These are phyloP conservation scores for Geotrypetes seraphini DNA, from an alignment of 2,797 vertebrate genomes.

Conservation along the genomic window DNA sequence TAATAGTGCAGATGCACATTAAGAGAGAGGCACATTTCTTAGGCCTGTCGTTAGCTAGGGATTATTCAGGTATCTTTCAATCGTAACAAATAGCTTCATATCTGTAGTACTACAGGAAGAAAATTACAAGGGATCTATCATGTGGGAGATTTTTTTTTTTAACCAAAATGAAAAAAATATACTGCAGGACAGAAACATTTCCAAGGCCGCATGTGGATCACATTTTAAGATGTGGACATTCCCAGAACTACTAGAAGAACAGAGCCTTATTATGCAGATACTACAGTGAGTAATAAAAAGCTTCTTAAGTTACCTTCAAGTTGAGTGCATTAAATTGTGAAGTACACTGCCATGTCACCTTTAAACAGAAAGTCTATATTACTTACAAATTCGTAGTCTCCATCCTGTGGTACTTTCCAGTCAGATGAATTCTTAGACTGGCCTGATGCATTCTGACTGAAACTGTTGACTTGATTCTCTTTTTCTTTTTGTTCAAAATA, in stretches of 20 bases:
- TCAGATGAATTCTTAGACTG: slow-evolving; percentile 62
- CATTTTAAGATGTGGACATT: slow-evolving; percentile 17
- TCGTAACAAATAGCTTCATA: no score
- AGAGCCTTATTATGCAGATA: no score
- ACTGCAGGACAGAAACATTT: slow-evolving; percentile 22
- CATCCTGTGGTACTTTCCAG: slow-evolving; percentile 72
- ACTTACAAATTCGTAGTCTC: slow-evolving; percentile 87
- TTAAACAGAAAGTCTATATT: neutral
- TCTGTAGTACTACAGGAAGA: no score
- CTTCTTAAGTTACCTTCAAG: neutral
- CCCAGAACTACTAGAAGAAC: neutral
- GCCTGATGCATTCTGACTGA: slow-evolving; percentile 54
- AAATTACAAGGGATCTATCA: no score
- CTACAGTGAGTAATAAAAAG: neutral
- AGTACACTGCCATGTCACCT: neutral
- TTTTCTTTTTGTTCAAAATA: slow-evolving; percentile 95
- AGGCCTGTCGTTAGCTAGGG: no score
- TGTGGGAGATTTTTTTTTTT: no score
- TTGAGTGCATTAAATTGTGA: neutral
- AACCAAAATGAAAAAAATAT: no score
- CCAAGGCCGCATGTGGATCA: neutral
- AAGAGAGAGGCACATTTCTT: no score
- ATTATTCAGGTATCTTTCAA: no score
- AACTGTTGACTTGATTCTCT: slow-evolving; percentile 67
- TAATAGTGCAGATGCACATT: no score